Base-by-base conservation (phyloP, 2,797 vertebrate species). In the Paguma larvata region DNA sequence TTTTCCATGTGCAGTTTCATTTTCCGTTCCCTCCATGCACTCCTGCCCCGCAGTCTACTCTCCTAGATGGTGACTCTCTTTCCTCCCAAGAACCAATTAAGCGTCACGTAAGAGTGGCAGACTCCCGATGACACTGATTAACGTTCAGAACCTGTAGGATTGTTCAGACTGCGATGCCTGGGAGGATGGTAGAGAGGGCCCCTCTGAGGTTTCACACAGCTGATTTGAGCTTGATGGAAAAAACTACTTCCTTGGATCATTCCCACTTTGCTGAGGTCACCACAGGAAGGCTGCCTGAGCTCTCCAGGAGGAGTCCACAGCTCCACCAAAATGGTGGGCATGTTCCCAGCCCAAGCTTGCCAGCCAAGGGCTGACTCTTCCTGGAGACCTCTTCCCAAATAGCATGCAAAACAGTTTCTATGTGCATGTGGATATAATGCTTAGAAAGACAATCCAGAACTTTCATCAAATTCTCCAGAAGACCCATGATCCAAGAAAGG, bases 11-110 rank as follows among this genome's bases (percentile, higher is more conserved):
- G 59, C 68, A 16, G 53, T 75, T 94, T 91, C 91, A 56, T 87
- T 97, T 96, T 88, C 84, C 93, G 70, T 62, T 92, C 48, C 95
- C 70, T 96, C 87, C 59, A 15, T 77, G 94, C 44, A 16, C 72
- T 91, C 68, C 91, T 95, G 88, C 90, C 92, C 85, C 6, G 56
- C 70, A 96, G 95, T 38, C 86, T 85, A 25, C 51, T 38, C 92
- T 97, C 85, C 79, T 93, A 38, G 70, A 72, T 67, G 75, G 96
- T 97, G 91, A 97, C 97, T 97, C 95, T 87, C 94, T 96, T 98
- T 87, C 95, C 92, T 96, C 97, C 91, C 92, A 97, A 97, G 97
- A 98, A 97, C 92, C 94, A 96, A 97, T 97, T 98, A 97, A 96
- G 90, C 96, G 86, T 91, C 85, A 41, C 5, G 0, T 75, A 89